A percentile compares a stretch with the other conserved stretches of the same genome.
phyloP scores from a whole-genome alignment of 1,140 invertebrate genomes.

The Meloidogyne chitwoodi region DNA sequence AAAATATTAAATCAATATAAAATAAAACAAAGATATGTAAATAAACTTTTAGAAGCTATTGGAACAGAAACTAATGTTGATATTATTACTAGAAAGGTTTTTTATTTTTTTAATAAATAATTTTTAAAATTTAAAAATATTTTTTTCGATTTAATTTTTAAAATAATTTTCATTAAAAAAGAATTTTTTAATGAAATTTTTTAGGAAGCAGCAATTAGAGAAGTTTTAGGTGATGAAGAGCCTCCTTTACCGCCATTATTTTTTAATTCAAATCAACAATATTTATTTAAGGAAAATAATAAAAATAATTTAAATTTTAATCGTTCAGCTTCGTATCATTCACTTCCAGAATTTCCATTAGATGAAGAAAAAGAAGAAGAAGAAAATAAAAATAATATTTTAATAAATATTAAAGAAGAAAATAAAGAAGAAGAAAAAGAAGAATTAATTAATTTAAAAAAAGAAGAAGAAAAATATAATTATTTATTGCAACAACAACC shows the following conservation, averaged over 20 bases:
- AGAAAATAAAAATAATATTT: not conserved
- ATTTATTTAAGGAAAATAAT: too few species aligned
- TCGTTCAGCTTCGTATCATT: slow-evolving; percentile 53
- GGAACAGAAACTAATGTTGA: slow-evolving; percentile 47
- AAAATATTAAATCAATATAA: slow-evolving; percentile 58
- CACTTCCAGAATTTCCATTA: slow-evolving; percentile 51
- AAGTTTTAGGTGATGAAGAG: slow-evolving; percentile 34
- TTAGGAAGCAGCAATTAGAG: slow-evolving; percentile 53
- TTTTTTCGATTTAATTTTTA: too few species aligned
- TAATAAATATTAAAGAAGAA: not conserved
- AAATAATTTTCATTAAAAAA: too few species aligned
- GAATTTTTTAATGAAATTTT: too few species aligned
- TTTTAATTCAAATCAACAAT: slow-evolving; percentile 10
- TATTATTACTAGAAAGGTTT: slow-evolving; percentile 42
- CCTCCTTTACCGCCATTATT: not conserved
- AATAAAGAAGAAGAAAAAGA: not conserved
- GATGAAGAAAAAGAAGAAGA: slow-evolving; percentile 40
- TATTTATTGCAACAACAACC: not conserved
- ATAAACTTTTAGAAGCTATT: slow-evolving; percentile 52
- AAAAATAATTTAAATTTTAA: slow-evolving; percentile 22
- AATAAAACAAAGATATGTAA: slow-evolving; percentile 56
- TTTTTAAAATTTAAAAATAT: too few species aligned
- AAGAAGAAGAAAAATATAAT: not conserved
- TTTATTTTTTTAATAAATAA: not conserved
- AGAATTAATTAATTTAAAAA: too few species aligned